Evolutionary conservation across 1,140 invertebrate genomes (phyloP).

Genomic region (Octopus sinensis): DNA sequence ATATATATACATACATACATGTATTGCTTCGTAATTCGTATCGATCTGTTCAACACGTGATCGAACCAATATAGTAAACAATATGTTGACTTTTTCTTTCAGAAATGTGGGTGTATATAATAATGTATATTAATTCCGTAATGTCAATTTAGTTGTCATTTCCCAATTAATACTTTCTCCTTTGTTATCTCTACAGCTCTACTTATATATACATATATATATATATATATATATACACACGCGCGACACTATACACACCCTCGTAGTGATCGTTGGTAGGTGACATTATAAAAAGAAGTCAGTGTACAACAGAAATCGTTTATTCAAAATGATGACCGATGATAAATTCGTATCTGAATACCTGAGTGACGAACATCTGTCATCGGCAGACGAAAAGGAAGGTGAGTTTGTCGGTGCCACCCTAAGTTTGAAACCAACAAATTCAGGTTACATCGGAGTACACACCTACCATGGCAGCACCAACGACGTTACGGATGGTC

Average conservation of each 20-base stretch:
- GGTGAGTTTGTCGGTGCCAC: constrained; percentile 41
- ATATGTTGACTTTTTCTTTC: too few species aligned
- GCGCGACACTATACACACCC: background rate
- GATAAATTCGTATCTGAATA: background rate
- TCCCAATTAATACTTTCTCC: too few species aligned
- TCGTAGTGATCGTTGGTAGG: background rate
- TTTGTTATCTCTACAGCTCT: too few species aligned
- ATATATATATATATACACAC: background rate
- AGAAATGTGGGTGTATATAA: too few species aligned
- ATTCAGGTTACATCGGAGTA: constrained; percentile 25
- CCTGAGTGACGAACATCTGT: constrained; percentile 22
- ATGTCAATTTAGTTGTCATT: too few species aligned
- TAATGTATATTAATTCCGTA: too few species aligned
- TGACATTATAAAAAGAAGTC: background rate
- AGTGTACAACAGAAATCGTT: background rate
- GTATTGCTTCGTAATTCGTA: too few species aligned
- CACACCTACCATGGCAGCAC: constrained; percentile 18
- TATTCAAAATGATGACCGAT: constrained; percentile 2
- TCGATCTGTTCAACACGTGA: too few species aligned
- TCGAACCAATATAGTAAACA: too few species aligned
- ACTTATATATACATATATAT: background rate
- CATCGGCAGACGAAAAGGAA: constrained; percentile 34
- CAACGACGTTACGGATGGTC: background rate
- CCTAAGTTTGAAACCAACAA: constrained; percentile 31
- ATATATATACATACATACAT: background rate